Evolutionary conservation across 64 coral and sea anemone species (phyloP).

Genomic region (Pocillopora verrucosa): DNA sequence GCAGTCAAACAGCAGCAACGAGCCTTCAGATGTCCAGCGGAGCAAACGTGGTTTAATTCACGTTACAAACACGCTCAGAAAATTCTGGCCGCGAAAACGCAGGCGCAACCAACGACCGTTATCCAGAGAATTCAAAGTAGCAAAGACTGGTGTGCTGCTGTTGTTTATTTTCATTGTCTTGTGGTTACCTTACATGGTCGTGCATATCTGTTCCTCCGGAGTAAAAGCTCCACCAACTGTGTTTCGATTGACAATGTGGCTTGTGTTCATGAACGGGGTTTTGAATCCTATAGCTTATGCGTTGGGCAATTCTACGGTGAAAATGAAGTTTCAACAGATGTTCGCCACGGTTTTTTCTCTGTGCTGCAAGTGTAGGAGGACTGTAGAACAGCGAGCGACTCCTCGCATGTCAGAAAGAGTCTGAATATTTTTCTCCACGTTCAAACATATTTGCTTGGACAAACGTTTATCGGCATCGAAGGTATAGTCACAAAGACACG

Average conservation of each 20-base stretch:
- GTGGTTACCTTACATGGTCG: slow-evolving; percentile 87
- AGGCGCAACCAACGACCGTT: slow-evolving; percentile 15
- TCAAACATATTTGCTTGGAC: not conserved
- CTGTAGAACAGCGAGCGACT: not conserved
- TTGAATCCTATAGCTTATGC: slow-evolving; percentile 84
- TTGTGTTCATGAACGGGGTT: slow-evolving; percentile 88
- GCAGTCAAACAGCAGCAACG: not conserved
- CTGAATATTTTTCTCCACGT: not conserved
- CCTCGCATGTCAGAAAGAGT: not conserved
- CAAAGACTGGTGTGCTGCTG: slow-evolving; percentile 68
- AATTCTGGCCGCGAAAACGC: not conserved
- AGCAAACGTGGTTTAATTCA: not conserved
- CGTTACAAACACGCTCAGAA: not conserved
- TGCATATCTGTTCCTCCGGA: slow-evolving; percentile 63
- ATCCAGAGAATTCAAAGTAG: slow-evolving; percentile 79
- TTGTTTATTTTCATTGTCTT: slow-evolving; percentile 68
- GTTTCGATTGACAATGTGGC: slow-evolving; percentile 71
- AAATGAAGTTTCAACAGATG: slow-evolving; percentile 33
- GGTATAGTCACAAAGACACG: too few species aligned
- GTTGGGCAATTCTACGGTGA: slow-evolving; percentile 43
- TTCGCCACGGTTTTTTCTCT: slow-evolving; percentile 3
- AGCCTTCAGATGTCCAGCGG: not conserved
- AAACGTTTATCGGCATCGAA: too few species aligned
- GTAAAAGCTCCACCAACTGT: slow-evolving; percentile 35
- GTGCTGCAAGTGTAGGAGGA: slow-evolving; percentile 1